Conservation (phyloP, 2,113 vertebrate species). For the Chauna torquata region DNA sequence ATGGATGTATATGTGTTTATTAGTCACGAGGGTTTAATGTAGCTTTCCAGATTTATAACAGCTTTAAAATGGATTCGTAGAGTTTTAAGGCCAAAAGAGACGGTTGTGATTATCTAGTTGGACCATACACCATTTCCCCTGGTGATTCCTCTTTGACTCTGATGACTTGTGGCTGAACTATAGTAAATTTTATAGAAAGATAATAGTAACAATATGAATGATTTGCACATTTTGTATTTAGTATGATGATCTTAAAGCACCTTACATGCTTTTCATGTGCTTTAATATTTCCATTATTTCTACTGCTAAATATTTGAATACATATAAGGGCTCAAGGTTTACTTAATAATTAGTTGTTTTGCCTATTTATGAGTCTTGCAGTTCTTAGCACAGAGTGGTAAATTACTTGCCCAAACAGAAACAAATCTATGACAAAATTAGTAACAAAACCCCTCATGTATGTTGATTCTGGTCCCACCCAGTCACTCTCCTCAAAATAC, state of each 20-base stretch:
- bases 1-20: conserved; percentile 40
- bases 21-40: conserved; percentile 17
- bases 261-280: neutral
- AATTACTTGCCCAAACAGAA: neutral
- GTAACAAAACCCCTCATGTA: neutral
- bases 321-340: neutral
- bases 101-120: conserved; percentile 38
- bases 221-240: conserved; percentile 8
- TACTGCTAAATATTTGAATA: neutral
- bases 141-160: conserved; percentile 37
- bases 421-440: neutral
- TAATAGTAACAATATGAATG: neutral
- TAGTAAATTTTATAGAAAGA: conserved; percentile 21
- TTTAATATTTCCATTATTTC: neutral
- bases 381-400: neutral
- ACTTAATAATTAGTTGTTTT: neutral
- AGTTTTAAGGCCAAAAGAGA: conserved; percentile 56
- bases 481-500: neutral
- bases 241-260: neutral
- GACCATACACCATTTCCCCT: conserved; percentile 17
- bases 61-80: conserved; percentile 5
- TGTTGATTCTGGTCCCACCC: neutral
- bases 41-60: conserved; percentile 36
- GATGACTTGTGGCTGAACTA: conserved; percentile 28
- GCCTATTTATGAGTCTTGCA: neutral